Evolutionary conservation across 2,888 invertebrate species (phyloP).

Genomic region (Chalcis sispes): DNA sequence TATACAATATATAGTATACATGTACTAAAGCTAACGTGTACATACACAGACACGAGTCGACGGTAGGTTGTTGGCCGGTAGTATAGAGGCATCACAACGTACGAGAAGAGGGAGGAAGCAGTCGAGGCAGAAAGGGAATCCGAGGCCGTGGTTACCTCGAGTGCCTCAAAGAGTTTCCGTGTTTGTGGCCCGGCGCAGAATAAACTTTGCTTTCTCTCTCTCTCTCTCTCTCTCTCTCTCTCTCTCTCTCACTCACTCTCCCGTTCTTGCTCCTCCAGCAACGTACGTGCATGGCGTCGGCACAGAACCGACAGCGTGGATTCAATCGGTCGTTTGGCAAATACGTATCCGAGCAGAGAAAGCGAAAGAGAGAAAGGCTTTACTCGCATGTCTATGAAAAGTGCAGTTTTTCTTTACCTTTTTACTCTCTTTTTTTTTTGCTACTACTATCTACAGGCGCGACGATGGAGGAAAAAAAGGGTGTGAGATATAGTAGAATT

Average conservation of each 20-base stretch:
- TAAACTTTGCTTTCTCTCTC: constrained; percentile 24
- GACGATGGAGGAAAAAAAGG: background rate
- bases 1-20: too few species aligned
- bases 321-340: constrained; percentile 27
- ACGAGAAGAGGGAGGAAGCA: background rate
- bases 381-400: background rate
- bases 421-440: too few species aligned
- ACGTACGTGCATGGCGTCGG: background rate
- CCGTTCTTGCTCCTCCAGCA: background rate
- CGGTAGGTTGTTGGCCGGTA: too few species aligned
- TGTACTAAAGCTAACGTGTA: background rate
- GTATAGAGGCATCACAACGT: too few species aligned
- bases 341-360: constrained; percentile 6
- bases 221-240: background rate
- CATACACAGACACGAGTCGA: background rate
- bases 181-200: constrained; percentile 39
- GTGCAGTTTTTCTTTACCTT: background rate
- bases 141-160: constrained; percentile 5
- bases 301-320: too few species aligned
- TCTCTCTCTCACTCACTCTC: background rate
- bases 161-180: constrained; percentile 45
- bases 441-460: constrained; percentile 1
- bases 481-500: too few species aligned
- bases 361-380: background rate
- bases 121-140: background rate